Conservation (phyloP, 2,797 vertebrate genomes). For the Phrynocephalus forsythii region DNA sequence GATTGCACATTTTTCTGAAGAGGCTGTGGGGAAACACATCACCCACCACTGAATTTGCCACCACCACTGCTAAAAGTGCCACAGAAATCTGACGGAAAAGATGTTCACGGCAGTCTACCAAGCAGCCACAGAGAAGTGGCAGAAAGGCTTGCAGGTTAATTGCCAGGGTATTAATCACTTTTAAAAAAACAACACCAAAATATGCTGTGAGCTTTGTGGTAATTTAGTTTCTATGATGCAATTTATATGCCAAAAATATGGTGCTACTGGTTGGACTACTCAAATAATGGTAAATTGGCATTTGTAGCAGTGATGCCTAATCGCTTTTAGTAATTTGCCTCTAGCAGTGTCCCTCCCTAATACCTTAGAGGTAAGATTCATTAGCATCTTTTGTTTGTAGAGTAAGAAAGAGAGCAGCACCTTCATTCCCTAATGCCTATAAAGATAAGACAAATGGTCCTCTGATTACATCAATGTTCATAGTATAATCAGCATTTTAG, state of each 20-base stretch:
- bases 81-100: not conserved
- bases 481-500: not conserved
- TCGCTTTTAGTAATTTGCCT: not conserved
- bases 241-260: not conserved
- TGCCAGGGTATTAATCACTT: not conserved
- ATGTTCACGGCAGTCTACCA: not conserved
- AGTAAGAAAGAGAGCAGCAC: not conserved
- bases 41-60: not conserved
- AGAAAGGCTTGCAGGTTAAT: not conserved
- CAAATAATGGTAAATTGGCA: not conserved
- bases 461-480: not conserved
- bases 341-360: not conserved
- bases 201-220: not conserved
- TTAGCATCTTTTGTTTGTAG: not conserved
- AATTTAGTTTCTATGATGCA: not conserved
- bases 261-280: not conserved
- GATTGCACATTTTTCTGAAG: not conserved
- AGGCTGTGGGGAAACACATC: not conserved
- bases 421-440: not conserved
- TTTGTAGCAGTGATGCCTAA: not conserved
- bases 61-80: not conserved
- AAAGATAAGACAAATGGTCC: not conserved
- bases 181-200: not conserved
- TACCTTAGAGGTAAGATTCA: not conserved
- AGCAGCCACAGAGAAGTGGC: not conserved